These are phyloP conservation scores for Invenusta paracnida DNA, from an alignment of 2,888 invertebrate species.

Conservation along the genomic window DNA sequence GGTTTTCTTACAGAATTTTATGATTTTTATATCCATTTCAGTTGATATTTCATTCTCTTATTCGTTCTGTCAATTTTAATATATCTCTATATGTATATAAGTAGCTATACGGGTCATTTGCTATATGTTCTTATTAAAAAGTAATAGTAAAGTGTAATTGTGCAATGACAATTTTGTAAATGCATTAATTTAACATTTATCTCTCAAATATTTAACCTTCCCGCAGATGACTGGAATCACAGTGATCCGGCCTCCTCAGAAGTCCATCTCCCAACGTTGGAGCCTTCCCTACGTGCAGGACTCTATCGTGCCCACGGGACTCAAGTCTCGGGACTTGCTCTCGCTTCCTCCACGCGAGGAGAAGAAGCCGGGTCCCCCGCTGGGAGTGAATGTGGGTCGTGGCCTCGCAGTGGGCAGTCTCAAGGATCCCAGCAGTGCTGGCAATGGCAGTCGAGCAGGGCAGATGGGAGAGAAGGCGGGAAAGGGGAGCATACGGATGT, in stretches of 20 bases:
- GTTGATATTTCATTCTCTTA: no score
- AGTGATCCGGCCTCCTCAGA: constrained; percentile 42
- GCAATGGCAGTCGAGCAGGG: constrained; percentile 48
- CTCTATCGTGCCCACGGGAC: constrained; percentile 57
- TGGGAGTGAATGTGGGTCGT: constrained; percentile 56
- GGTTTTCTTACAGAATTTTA: no score
- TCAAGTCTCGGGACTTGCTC: constrained; percentile 53
- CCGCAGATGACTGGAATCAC: constrained; percentile 37
- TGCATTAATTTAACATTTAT: no score
- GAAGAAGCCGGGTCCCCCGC: constrained; percentile 54
- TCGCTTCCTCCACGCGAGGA: constrained; percentile 55
- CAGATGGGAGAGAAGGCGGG: neutral
- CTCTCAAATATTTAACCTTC: no score
- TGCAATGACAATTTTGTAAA: no score
- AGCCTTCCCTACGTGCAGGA: constrained; percentile 54
- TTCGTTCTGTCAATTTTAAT: no score
- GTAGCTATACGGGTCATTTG: no score
- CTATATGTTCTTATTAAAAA: no score
- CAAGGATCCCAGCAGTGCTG: no score
- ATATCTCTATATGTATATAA: no score
- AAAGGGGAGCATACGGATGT: constrained; percentile 52
- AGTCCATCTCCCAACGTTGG: constrained; percentile 55
- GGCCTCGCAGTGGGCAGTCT: constrained; percentile 54
- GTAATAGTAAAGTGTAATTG: no score
- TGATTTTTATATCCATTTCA: no score